Base-by-base conservation (phyloP, 2,113 vertebrate species). In the Aramus guarauna region DNA sequence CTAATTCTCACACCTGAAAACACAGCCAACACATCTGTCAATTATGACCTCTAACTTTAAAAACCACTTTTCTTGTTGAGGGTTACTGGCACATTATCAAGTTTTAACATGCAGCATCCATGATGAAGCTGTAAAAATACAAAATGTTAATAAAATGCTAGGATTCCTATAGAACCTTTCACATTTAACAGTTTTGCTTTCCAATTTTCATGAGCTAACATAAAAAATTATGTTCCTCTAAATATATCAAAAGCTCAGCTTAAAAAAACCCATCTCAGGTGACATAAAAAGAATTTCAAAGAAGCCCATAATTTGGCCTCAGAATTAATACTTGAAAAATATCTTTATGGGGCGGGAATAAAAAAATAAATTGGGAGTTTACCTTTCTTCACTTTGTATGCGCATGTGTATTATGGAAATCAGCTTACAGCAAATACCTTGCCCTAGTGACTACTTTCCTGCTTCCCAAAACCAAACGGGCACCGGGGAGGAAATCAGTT, bases 311-410 rank as follows among this genome's bases (percentile, higher is more conserved):
- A 32, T 89, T 84, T 94, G 3, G 18, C 60, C 62, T 48, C 89
- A 63, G n/a, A 94, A 95, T 76, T 60, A 53, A 92, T 76, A 85
- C 16, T 66, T 88, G 45, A 80, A 94, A 90, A 89, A 77, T 83
- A 90, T 22, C 47, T 88, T 90, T 62, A 64, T 24, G 23, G 22
- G 8, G n/a, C 19, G 22, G 15, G 22, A 27, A 52, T 53, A 75
- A 85, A 89, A 73, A 91, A 81, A 32, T 21, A 76, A 78, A 88
- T 21, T 9, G 14, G 34, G 30, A 6, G 5, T 39, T 92, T 88
- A 55, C 30, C 21, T 90, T 67, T 32, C 69, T 67, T 81, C 48
- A 5, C 34, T 72, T 68, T 30, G n/a, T 36, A 48, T 56, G 39
- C 5, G 2, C 4, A 0, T 17, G 27, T 52, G 18, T 85, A 68